Evolutionary conservation across 2,113 vertebrate genomes (phyloP).

Genomic region (Indicator maculatus): DNA sequence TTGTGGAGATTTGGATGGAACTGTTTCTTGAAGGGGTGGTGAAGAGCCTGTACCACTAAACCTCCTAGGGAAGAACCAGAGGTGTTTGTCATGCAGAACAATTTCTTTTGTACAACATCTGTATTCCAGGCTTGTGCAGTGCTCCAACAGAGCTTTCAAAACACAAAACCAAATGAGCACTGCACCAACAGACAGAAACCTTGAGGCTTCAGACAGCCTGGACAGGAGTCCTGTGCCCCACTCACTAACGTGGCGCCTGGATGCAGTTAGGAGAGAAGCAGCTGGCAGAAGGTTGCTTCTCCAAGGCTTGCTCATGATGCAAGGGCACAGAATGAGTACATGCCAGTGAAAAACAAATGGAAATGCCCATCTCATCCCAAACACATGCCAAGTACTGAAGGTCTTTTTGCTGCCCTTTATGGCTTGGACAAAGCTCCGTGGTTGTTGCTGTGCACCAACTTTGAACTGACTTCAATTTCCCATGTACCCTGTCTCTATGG

Average conservation of each 20-base stretch:
- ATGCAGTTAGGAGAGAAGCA: not conserved
- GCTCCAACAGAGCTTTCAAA: not conserved
- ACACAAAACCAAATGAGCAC: not conserved
- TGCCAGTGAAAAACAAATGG: not conserved
- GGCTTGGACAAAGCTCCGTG: not conserved
- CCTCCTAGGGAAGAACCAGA: not conserved
- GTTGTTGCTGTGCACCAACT: not conserved
- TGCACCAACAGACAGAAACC: not conserved
- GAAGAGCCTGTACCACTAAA: not conserved
- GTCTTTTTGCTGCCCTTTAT: not conserved
- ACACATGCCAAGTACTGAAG: not conserved
- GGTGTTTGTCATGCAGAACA: not conserved
- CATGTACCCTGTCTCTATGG: too few relatives aligned
- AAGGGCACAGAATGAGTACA: not conserved
- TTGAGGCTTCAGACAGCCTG: not conserved
- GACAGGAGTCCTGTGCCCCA: not conserved
- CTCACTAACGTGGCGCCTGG: not conserved
- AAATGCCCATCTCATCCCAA: not conserved
- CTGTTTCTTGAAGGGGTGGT: not conserved
- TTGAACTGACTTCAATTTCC: not conserved
- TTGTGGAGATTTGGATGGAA: not conserved
- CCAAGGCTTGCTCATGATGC: not conserved
- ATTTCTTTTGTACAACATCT: not conserved
- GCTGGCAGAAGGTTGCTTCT: not conserved
- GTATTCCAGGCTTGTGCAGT: not conserved